Evolutionary conservation across 2,888 invertebrate species (phyloP), one percentile per base, ranked within the genome.

Genomic region (Hirtodrosophila trivittata): DNA sequence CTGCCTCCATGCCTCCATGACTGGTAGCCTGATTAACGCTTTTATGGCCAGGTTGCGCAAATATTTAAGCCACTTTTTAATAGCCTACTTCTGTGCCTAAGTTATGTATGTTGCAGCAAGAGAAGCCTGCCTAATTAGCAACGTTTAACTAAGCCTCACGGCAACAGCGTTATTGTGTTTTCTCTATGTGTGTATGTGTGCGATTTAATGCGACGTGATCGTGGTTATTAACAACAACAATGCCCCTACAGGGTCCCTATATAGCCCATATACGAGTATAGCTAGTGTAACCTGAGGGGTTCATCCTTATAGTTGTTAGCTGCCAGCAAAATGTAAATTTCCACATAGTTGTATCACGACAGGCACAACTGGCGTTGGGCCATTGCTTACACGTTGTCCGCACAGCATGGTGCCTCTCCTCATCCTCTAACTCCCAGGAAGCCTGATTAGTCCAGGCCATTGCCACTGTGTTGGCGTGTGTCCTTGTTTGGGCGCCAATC

Each of bases 61-160:
- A 86, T 80, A 84, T 76, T 84, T 76, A 59, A 42, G 70, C 45
- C 69, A 70, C 58, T 82, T 84, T 84, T 87, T 84, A 87, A 85
- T 87, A 68, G 72, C 45, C 67, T 54, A 72, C 71, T 68, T 69
- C 62, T 67, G 64, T 37, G 69, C 65, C 49, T 59, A 68, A 78
- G 65, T 72, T 80, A 75, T 78, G 68, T 51, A 50, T 50, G 18
- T 21, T 64, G 35, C 35, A 35, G 35, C 35, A 45, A 83, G 75
- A 68, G 71, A 66, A 72, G 76, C 87, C 87, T 87, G 76, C 87
- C 88, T 87, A 87, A 87, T 87, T 87, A 87, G 86, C 80, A 73
- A 71, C 88, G 76, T 87, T 88, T 88, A 88, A 88, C 88, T 84
- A 87, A 88, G 88, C 88, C 76, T 63, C 63, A 45, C 63, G 62